These are phyloP conservation scores for Cyanoramphus novaezelandiae DNA, from an alignment of 2,113 vertebrate species.

Conservation along the genomic window DNA sequence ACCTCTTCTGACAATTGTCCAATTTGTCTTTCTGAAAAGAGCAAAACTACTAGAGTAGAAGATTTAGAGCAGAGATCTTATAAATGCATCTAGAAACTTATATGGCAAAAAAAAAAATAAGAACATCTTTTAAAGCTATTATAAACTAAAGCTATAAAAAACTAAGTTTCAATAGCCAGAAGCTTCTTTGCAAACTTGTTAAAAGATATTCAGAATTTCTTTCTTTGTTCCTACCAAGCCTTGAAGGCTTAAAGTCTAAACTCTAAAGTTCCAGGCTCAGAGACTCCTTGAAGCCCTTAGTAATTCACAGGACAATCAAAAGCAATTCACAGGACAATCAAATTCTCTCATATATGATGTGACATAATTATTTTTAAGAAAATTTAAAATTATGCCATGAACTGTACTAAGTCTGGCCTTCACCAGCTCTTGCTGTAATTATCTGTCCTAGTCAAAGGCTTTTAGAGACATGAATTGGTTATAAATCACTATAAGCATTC, in stretches of 20 bases:
- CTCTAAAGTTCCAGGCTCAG: background rate
- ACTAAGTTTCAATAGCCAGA: background rate
- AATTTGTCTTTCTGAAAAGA: constrained; percentile 16
- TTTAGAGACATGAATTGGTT: background rate
- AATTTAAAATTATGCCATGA: background rate
- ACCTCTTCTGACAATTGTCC: background rate
- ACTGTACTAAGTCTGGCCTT: background rate
- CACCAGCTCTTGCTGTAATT: background rate
- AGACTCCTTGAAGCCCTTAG: background rate
- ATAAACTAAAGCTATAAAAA: background rate
- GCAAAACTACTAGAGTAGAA: background rate
- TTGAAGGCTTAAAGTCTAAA: constrained; percentile 26
- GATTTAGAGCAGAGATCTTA: background rate
- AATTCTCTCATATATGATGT: background rate
- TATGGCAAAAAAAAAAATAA: background rate
- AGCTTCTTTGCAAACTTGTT: constrained; percentile 7
- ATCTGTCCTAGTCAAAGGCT: background rate
- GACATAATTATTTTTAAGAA: constrained; percentile 25
- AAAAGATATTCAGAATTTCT: background rate
- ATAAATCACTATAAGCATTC: constrained; percentile 3
- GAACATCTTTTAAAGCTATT: background rate
- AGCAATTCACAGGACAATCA: background rate
- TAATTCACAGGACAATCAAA: background rate
- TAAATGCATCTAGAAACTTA: background rate
- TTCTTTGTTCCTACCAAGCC: constrained; percentile 4